Evolutionary conservation across 2,888 invertebrate species (phyloP).

Genomic region (Rhabditoides inermis): DNA sequence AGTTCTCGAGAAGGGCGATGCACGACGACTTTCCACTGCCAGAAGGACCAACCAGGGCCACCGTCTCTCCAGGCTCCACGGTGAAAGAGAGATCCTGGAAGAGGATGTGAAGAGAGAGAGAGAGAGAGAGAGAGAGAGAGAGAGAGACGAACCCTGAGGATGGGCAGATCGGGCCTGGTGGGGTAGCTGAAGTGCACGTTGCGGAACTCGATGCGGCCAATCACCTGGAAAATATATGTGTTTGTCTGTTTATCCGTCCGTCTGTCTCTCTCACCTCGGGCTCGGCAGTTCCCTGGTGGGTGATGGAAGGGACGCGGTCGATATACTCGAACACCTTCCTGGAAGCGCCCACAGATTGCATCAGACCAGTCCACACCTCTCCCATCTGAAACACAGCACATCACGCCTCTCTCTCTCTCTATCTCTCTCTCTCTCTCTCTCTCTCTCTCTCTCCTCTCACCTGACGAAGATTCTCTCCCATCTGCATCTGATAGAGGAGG

Average conservation of each 20-base stretch:
- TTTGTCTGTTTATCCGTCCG: not conserved
- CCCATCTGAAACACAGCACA: conserved; percentile 48
- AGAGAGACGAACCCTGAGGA: conserved; percentile 60
- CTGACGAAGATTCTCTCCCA: conserved; percentile 52
- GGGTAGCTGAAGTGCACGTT: conserved; percentile 76
- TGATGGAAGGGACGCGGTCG: conserved; percentile 52
- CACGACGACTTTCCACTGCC: conserved; percentile 56
- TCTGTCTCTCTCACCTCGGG: conserved; percentile 6
- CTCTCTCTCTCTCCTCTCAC: conserved; percentile 55
- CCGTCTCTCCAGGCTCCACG: conserved; percentile 55
- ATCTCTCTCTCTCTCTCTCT: too few species aligned
- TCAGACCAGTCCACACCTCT: conserved; percentile 55
- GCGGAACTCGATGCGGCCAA: conserved; percentile 62
- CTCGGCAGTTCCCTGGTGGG: conserved; percentile 20
- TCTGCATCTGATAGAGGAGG: conserved; percentile 55
- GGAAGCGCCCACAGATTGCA: conserved; percentile 56
- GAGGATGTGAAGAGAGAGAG: not conserved
- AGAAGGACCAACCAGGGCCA: conserved; percentile 55
- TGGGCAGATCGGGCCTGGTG: conserved; percentile 67
- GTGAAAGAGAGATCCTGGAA: conserved; percentile 53
- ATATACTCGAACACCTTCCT: conserved; percentile 54
- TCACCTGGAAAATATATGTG: not conserved
- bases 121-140: not conserved
- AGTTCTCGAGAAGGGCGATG: conserved; percentile 55
- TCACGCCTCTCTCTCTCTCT: too few species aligned